These are phyloP conservation scores for Coryphaenoides rupestris DNA, from an alignment of 2,113 vertebrate genomes.

Conservation along the genomic window DNA sequence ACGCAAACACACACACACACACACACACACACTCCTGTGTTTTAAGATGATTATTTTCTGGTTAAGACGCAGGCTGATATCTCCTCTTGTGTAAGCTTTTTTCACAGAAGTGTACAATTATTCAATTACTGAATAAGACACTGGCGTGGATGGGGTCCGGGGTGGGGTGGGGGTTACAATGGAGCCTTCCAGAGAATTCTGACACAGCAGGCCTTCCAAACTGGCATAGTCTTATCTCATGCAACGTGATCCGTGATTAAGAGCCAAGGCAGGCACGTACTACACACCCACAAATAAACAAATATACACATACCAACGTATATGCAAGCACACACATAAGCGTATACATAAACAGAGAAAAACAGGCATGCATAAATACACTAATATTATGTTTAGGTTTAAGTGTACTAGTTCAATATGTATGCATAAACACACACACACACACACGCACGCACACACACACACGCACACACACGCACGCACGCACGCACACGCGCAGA, in stretches of 20 bases:
- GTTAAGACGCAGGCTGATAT: too few species aligned
- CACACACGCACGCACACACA: slow-evolving; percentile 29
- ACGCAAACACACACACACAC: too few species aligned
- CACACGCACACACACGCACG: slow-evolving; percentile 24
- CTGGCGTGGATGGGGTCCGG: too few species aligned
- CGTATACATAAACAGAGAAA: too few species aligned
- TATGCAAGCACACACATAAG: too few species aligned
- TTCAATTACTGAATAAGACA: neutral
- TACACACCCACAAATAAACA: slow-evolving; percentile 26
- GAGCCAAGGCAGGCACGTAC: slow-evolving; percentile 39
- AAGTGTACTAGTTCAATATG: too few species aligned
- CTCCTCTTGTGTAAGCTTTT: slow-evolving; percentile 4
- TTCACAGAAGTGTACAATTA: slow-evolving; percentile 1
- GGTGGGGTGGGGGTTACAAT: slow-evolving; percentile 3
- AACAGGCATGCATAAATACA: too few species aligned
- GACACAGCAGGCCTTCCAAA: slow-evolving; percentile 51
- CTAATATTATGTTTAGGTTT: too few species aligned
- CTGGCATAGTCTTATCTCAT: slow-evolving; percentile 61
- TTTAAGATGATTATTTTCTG: too few species aligned
- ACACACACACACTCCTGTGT: too few species aligned
- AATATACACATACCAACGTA: too few species aligned
- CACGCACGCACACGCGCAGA: slow-evolving; percentile 11
- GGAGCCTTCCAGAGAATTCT: slow-evolving; percentile 40
- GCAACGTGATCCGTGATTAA: slow-evolving; percentile 65
- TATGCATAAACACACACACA: slow-evolving; percentile 15